Percentiles rank a stretch among this genome's conserved stretches.
phyloP scores from a whole-genome alignment of 2,113 vertebrate genomes.

The Aegypius monachus region DNA sequence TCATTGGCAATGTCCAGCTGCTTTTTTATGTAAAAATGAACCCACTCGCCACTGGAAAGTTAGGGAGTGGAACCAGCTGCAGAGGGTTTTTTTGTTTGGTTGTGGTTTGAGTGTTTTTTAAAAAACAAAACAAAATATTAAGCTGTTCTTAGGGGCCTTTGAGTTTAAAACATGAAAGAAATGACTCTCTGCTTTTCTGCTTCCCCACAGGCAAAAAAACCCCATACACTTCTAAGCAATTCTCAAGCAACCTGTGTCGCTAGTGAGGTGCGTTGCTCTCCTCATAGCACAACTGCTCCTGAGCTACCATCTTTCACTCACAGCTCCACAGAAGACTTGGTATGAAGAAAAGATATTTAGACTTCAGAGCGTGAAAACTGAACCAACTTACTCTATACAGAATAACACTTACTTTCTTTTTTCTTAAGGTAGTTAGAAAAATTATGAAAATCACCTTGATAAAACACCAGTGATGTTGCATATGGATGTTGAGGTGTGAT shows the following conservation, averaged over 20 bases:
- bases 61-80: not conserved
- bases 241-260: not conserved
- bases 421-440: not conserved
- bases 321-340: not conserved
- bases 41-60: not conserved
- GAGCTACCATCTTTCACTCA: not conserved
- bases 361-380: not conserved
- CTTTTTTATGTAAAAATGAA: not conserved
- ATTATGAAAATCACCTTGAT: not conserved
- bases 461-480: not conserved
- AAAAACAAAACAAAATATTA: not conserved
- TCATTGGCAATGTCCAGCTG: not conserved
- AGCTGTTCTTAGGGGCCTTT: not conserved
- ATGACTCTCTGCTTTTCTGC: not conserved
- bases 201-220: not conserved
- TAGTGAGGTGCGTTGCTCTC: rapidly evolving
- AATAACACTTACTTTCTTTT: not conserved
- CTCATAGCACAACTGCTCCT: not conserved
- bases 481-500: not conserved
- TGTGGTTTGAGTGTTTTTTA: not conserved
- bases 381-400: not conserved
- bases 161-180: not conserved
- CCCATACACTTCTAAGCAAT: not conserved
- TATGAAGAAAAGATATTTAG: not conserved
- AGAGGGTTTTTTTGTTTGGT: not conserved